phyloP scores from a whole-genome alignment of 2,888 invertebrate species.

The Sphaerophoria rueppellii region DNA sequence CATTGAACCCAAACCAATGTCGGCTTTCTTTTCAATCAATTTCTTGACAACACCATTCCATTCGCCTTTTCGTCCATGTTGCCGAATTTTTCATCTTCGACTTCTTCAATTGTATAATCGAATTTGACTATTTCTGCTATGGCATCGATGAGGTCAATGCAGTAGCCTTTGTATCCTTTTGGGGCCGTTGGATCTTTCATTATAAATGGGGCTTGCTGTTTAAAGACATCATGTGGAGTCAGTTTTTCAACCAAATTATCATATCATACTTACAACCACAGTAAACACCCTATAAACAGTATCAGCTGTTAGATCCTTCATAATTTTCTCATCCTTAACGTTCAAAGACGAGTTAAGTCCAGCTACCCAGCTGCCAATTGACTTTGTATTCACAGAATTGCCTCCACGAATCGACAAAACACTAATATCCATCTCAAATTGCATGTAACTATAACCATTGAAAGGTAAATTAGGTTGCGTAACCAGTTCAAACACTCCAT shows the following conservation, averaged over 20 bases:
- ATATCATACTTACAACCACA: slow-evolving; percentile 85
- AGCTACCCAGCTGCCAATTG: slow-evolving; percentile 90
- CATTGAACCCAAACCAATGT: slow-evolving; percentile 95
- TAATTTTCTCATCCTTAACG: slow-evolving; percentile 86
- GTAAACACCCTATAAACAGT: slow-evolving; percentile 94
- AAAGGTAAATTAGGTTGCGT: slow-evolving; percentile 84
- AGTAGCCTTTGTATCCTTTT: slow-evolving; percentile 92
- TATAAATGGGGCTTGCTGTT: slow-evolving; percentile 92
- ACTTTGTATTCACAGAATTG: slow-evolving; percentile 87
- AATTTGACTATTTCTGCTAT: slow-evolving; percentile 93
- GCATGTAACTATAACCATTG: slow-evolving; percentile 89
- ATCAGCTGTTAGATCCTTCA: slow-evolving; percentile 90
- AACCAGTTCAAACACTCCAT: slow-evolving; percentile 86
- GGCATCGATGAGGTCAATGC: slow-evolving; percentile 95
- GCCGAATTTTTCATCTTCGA: slow-evolving; percentile 92
- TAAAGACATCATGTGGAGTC: no score
- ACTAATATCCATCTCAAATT: slow-evolving; percentile 88
- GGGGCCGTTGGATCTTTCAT: slow-evolving; percentile 87
- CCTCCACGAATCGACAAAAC: slow-evolving; percentile 89
- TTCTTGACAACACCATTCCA: slow-evolving; percentile 94
- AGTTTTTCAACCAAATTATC: no score
- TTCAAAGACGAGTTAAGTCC: slow-evolving; percentile 87
- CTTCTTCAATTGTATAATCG: slow-evolving; percentile 93
- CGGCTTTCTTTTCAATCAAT: slow-evolving; percentile 92
- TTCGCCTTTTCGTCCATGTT: slow-evolving; percentile 92